A percentile compares a stretch with the other conserved stretches of the same genome.
phyloP scores from a whole-genome alignment of 2,888 invertebrate species.

The Bugulina stolonifera region DNA sequence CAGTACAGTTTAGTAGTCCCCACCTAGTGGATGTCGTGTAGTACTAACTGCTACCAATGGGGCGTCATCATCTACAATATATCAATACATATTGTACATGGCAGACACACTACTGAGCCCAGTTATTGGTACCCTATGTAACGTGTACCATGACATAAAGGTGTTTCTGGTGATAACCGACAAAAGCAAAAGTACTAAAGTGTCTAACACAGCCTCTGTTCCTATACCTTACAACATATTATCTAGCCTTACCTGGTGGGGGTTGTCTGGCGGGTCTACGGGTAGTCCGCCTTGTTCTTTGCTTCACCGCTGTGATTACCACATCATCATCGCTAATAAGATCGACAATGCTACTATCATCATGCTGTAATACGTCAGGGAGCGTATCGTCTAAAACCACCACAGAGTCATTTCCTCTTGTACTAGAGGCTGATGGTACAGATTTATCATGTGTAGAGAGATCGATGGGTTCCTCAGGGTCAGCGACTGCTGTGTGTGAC shows the following conservation, averaged over 20 bases:
- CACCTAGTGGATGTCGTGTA: background rate
- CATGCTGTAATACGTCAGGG: background rate
- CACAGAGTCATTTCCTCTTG: background rate
- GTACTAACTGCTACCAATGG: constrained; percentile 5
- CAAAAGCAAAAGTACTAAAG: too few relatives aligned
- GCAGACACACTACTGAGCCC: too few relatives aligned
- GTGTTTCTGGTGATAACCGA: too few relatives aligned
- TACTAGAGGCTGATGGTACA: background rate
- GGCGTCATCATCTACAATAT: constrained; percentile 10
- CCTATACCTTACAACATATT: too few relatives aligned
- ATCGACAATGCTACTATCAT: background rate
- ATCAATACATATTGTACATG: too few relatives aligned
- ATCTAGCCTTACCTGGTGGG: background rate
- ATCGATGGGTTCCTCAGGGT: too few relatives aligned
- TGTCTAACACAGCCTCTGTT: too few relatives aligned
- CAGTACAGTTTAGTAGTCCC: background rate
- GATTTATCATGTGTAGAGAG: background rate
- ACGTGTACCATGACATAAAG: too few relatives aligned
- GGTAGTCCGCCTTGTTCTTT: background rate
- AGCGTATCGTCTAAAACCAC: background rate
- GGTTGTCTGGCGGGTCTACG: background rate
- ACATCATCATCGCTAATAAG: background rate
- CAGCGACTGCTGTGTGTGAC: too few relatives aligned
- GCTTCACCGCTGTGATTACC: background rate
- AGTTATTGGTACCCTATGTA: too few relatives aligned